phyloP scores from a whole-genome alignment of 1,140 invertebrate genomes.

The Eupristina koningsbergeri region DNA sequence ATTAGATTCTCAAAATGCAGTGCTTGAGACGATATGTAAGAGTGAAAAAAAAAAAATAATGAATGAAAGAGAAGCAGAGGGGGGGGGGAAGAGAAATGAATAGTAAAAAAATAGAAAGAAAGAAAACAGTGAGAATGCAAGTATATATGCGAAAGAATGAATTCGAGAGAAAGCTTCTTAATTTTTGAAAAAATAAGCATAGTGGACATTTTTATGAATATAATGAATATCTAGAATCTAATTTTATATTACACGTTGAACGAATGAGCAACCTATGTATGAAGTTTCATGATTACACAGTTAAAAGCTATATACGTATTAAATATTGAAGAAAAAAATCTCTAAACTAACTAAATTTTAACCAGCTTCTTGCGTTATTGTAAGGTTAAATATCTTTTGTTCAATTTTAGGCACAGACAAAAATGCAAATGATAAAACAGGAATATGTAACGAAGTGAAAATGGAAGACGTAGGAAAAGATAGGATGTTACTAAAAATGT shows the following conservation, averaged over 20 bases:
- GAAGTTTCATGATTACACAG: conserved; percentile 29
- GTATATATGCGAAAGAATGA: not conserved
- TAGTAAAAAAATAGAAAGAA: not conserved
- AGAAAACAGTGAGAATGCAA: not conserved
- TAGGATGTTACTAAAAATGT: conserved; percentile 66
- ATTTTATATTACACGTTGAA: conserved; percentile 45
- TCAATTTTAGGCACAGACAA: conserved; percentile 38
- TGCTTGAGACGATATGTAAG: conserved; percentile 30
- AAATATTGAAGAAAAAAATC: conserved; percentile 24
- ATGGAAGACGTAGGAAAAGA: conserved; percentile 57
- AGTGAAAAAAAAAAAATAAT: not conserved
- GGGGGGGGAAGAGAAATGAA: not conserved
- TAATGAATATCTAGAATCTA: conserved; percentile 39
- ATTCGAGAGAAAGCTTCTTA: not conserved
- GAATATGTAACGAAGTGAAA: conserved; percentile 48
- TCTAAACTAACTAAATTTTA: conserved; percentile 35
- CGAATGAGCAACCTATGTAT: conserved; percentile 14
- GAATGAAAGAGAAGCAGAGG: not conserved
- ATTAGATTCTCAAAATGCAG: conserved; percentile 2
- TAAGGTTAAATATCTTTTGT: conserved; percentile 40
- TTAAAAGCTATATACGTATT: conserved; percentile 44
- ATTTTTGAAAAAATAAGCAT: conserved; percentile 7
- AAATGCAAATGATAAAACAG: not conserved
- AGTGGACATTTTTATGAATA: conserved; percentile 37
- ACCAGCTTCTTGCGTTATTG: conserved; percentile 39